A percentile compares a stretch with the other conserved stretches of the same genome.
Conservation (phyloP, 2,888 invertebrate genomes). For the Oligia strigilis region DNA sequence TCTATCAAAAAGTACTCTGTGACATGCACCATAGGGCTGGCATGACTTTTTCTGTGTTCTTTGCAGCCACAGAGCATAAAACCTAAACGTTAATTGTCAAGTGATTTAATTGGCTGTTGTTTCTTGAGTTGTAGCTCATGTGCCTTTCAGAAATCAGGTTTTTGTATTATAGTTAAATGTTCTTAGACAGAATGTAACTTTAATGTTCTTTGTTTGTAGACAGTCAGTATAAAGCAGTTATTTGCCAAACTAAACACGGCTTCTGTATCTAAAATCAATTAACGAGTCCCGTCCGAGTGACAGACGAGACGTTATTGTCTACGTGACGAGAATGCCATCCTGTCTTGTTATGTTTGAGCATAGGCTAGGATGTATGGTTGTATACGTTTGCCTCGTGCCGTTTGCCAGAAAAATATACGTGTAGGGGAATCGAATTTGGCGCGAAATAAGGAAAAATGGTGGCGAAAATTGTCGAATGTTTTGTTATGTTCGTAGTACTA, state of each 20-base stretch:
- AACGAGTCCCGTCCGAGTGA: conserved; percentile 56
- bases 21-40: neutral
- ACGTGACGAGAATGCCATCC: conserved; percentile 64
- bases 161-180: too few species aligned
- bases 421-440: conserved; percentile 58
- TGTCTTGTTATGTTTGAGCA: conserved; percentile 44
- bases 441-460: conserved; percentile 57
- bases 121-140: neutral
- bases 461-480: conserved; percentile 28
- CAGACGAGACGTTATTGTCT: conserved; percentile 66
- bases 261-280: conserved; percentile 62
- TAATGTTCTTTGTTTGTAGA: too few species aligned
- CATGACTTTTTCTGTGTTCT: neutral
- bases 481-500: conserved; percentile 11
- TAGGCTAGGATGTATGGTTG: conserved; percentile 56
- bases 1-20: too few species aligned
- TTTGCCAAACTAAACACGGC: conserved; percentile 17
- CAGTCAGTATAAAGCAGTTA: neutral
- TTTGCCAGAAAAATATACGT: conserved; percentile 59
- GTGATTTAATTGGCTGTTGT: neutral
- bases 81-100: neutral
- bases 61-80: neutral
- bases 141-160: neutral
- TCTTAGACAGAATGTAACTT: too few species aligned
- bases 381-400: conserved; percentile 55